Base-by-base conservation (phyloP, 2,888 invertebrate genomes). In the Sympetrum striolatum region DNA sequence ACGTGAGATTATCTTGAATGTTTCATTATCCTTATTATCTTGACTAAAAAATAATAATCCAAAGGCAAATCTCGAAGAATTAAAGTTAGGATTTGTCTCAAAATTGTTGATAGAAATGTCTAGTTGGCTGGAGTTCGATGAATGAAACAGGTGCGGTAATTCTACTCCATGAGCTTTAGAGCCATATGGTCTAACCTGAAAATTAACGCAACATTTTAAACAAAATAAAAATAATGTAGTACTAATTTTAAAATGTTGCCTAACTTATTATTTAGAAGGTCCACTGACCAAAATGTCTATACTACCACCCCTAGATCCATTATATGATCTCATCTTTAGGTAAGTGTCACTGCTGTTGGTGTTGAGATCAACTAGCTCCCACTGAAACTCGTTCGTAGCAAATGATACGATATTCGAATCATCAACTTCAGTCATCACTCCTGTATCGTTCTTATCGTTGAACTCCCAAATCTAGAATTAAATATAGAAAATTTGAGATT, bases 131-230 rank as follows among this genome's bases (percentile, higher is more conserved):
- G 96, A 95, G 94, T 96, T 96, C 64, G 95, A 95, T 0, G 96
- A 95, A 93, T 96, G 96, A 91, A 96, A 94, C 91, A 97, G 94
- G 90, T 95, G 96, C 0, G 97, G 97, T 10, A 96, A 93, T 0
- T 94, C 93, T 0, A 93, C 92, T 3, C 95, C 95, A 92, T 96
- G 95, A 81, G 94, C 94, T 6, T 93, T 92, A 1, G 93, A 93
- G 86, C 94, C 94, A 92, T 93, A 95, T 81, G 94, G 94, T 91
- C 95, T 95, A 91, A 96, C 93, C 96, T 96, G 93, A 73, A 92
- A 93, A 35, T 90, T 53, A 86, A 90, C 10, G 18, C 31, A 31
- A 82, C 6, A 31, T n/a, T 25, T 73, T 10, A 14, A 0, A 73
- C 3, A 12, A 31, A 14, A 5, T 0, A 10, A 12, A 25, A 10